Evolutionary conservation across 2,113 vertebrate species (phyloP).

Genomic region (Sceloporus tristichus): DNA sequence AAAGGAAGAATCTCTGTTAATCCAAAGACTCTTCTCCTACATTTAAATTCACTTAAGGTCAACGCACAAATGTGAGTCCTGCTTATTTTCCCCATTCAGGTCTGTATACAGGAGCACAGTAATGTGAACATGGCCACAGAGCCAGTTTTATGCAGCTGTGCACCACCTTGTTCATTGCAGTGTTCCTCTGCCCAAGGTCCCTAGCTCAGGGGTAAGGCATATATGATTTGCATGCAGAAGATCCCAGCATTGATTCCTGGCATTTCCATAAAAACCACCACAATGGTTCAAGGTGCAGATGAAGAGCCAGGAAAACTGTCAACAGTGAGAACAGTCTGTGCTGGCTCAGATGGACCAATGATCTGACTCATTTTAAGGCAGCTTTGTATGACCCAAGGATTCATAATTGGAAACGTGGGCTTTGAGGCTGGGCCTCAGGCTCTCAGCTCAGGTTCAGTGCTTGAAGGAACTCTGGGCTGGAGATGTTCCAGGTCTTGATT

Average conservation of each 20-base stretch:
- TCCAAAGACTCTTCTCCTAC: not conserved
- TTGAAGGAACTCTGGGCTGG: not conserved
- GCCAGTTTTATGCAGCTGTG: not conserved
- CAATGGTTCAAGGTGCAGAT: not conserved
- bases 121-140: not conserved
- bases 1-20: not conserved
- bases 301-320: not conserved
- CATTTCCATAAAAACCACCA: not conserved
- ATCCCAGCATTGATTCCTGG: not conserved
- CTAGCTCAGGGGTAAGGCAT: not conserved
- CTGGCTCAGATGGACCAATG: not conserved
- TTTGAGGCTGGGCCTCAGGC: not conserved
- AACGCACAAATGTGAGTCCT: not conserved
- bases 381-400: not conserved
- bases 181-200: not conserved
- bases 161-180: not conserved
- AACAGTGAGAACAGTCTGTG: not conserved
- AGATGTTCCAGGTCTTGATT: not conserved
- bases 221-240: not conserved
- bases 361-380: not conserved
- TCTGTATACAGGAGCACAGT: not conserved
- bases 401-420: not conserved
- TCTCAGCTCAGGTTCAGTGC: not conserved
- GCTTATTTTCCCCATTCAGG: not conserved
- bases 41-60: slow-evolving; percentile 4